Percentiles rank a stretch among this genome's conserved stretches.
Evolutionary conservation across 2,113 vertebrate species (phyloP).

Genomic region (Poecile atricapillus): DNA sequence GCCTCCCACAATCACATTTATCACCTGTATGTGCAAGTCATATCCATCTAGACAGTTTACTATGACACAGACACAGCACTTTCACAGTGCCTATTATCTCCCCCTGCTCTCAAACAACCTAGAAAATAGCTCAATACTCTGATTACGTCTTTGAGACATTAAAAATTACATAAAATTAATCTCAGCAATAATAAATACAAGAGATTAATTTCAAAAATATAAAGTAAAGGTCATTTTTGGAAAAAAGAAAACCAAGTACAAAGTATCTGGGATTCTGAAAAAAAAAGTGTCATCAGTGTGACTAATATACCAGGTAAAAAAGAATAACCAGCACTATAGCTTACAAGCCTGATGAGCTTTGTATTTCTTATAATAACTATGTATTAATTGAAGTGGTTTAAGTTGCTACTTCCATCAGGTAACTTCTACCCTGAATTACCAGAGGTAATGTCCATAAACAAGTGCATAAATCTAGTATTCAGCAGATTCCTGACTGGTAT

Average conservation of each 20-base stretch:
- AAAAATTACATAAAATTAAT: neutral
- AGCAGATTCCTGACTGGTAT: neutral
- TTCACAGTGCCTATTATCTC: neutral
- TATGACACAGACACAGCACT: neutral
- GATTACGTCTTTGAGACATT: neutral
- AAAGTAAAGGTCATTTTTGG: accelerated
- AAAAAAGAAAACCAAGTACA: neutral
- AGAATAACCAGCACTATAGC: neutral
- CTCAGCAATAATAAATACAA: neutral
- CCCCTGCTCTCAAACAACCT: neutral
- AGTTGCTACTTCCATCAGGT: neutral
- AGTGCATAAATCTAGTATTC: neutral
- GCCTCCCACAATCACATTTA: neutral
- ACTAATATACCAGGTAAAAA: neutral
- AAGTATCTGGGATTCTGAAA: neutral
- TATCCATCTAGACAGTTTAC: neutral
- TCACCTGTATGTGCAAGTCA: neutral
- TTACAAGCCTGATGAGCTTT: neutral
- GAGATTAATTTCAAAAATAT: accelerated
- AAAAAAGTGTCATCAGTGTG: neutral
- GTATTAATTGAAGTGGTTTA: neutral
- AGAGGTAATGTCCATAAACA: neutral
- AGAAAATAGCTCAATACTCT: neutral
- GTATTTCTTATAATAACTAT: neutral
- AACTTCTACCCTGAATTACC: neutral